phyloP scores from a whole-genome alignment of 2,888 invertebrate genomes.

The Erebia palarica region DNA sequence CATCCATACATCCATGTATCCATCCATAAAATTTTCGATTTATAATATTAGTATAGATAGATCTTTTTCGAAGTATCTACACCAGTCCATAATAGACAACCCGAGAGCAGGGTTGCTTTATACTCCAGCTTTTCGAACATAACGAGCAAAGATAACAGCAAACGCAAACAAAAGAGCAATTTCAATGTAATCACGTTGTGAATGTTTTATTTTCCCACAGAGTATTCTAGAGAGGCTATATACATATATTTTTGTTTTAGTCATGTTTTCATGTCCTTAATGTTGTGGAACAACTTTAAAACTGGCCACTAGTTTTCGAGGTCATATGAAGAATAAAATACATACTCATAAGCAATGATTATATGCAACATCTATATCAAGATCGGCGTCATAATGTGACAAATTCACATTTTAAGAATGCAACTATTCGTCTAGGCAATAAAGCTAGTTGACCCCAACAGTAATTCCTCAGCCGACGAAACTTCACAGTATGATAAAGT shows the following conservation, averaged over 20 bases:
- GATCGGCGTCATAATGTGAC: background rate
- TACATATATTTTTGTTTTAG: constrained; percentile 26
- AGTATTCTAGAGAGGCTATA: background rate
- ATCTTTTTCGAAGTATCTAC: background rate
- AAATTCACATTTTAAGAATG: background rate
- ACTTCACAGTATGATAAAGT: no score
- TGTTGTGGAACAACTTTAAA: constrained; percentile 30
- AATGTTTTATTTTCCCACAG: constrained; percentile 10
- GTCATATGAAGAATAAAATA: constrained; percentile 31
- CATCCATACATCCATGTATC: no score
- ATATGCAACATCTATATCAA: background rate
- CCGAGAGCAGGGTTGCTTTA: background rate
- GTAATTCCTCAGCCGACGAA: no score
- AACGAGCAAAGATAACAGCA: background rate
- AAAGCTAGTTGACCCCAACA: no score
- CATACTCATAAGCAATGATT: background rate
- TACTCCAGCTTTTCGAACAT: background rate
- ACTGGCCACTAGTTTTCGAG: constrained; percentile 37
- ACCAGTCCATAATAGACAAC: background rate
- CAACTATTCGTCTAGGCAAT: no score
- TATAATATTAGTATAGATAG: no score
- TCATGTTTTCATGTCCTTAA: constrained; percentile 30
- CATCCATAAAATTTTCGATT: no score
- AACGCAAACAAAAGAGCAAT: constrained; percentile 10
- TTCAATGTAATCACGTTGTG: background rate